phyloP scores from a whole-genome alignment of 2,113 vertebrate genomes.

The Solea senegalensis region DNA sequence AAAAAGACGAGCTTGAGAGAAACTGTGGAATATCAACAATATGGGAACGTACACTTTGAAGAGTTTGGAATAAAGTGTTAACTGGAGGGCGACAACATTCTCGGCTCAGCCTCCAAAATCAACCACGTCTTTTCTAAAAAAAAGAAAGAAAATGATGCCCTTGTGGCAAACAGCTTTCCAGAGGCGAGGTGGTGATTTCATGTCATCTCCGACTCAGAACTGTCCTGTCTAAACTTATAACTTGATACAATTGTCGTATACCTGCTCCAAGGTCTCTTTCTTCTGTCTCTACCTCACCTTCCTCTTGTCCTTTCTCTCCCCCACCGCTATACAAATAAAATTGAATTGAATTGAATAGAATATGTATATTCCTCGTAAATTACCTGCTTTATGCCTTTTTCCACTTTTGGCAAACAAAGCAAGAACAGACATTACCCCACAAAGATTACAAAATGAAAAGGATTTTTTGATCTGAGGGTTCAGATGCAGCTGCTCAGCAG shows the following conservation, averaged over 20 bases:
- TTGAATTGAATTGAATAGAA: too few species aligned
- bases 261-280: too few species aligned
- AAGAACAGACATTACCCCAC: constrained; percentile 2
- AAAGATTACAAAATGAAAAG: constrained; percentile 50
- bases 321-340: too few species aligned
- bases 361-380: not conserved
- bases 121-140: constrained; percentile 68
- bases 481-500: constrained; percentile 44
- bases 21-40: constrained; percentile 23
- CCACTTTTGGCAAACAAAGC: constrained; percentile 5
- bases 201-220: too few species aligned
- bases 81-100: too few species aligned
- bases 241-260: too few species aligned
- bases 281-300: too few species aligned
- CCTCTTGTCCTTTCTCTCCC: too few species aligned
- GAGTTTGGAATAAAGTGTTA: constrained; percentile 54
- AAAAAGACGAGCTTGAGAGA: constrained; percentile 1
- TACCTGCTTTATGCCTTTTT: not conserved
- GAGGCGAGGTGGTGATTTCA: constrained; percentile 54
- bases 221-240: too few species aligned
- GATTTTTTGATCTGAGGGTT: constrained; percentile 56
- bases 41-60: constrained; percentile 36
- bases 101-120: too few species aligned
- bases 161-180: constrained; percentile 50
- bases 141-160: constrained; percentile 56